Evolutionary conservation across 2,888 invertebrate genomes (phyloP), one percentile per base, ranked within the genome.

Genomic region (Muschampia plurimacula): DNA sequence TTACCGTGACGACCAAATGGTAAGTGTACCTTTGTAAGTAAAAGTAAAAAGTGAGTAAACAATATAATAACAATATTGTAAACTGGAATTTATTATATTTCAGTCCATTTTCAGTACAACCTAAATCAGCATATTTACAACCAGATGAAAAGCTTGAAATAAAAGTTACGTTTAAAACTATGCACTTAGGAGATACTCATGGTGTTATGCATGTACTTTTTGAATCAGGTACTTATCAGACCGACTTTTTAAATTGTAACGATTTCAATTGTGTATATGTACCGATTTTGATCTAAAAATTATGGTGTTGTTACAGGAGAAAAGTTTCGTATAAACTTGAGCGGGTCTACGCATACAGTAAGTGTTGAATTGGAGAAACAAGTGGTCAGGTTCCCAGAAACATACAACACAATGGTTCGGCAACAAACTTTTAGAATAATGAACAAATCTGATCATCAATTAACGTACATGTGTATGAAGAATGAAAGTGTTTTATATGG

Each of bases 391-490:
- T 95, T 96, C 79, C 86, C 91, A 4, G 95, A 96, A 63, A 96
- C 96, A 0, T 96, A 91, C 78, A 92, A 96, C 70, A 95, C 95
- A 5, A 88, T 96, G 85, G 91, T 93, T 65, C 91, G 94, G 13
- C 93, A 95, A 71, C 89, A 91, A 76, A 87, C 85, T 0, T 83
- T 96, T 32, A 93, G 92, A 76, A 89, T 96, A 64, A 83, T 83
- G 15, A 96, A 96, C 80, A 93, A 93, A 74, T 96, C 96, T 13
- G 84, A 95, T 41, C 92, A 95, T 76, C 57, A 90, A 6, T 86
- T 96, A 2, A 91, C 93, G 0, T 96, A 94, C 77, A 89, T 93
- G 78, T 96, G 96, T 92, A 95, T 95, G 92, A 89, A 90, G 75
- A 93, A 95, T 76, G 87, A 91, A 52, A 89, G 83, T 41, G 83